Percentiles rank a stretch among this genome's conserved stretches.
Conservation (phyloP, 2,113 vertebrate genomes). For the Anguilla rostrata region DNA sequence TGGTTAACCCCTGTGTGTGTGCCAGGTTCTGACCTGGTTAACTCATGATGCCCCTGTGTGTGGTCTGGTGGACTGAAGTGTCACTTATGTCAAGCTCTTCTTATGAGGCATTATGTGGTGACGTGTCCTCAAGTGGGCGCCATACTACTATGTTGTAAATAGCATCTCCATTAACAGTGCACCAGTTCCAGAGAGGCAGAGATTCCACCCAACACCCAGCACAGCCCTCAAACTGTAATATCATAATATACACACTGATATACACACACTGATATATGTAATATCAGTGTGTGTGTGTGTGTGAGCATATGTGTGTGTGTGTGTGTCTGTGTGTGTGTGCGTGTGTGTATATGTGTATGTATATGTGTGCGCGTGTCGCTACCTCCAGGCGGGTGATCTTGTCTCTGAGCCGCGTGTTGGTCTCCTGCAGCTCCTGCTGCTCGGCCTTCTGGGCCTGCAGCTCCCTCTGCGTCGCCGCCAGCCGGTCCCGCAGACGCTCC, state of each 20-base stretch:
- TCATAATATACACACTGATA: no score
- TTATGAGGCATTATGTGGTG: background rate
- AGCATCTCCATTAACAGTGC: no score
- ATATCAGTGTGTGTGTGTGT: background rate
- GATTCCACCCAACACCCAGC: no score
- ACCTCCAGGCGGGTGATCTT: slow-evolving; percentile 65
- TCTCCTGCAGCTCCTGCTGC: slow-evolving; percentile 51
- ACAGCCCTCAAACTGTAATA: background rate
- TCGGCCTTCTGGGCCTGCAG: slow-evolving; percentile 32
- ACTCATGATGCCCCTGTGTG: background rate
- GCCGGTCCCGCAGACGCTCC: slow-evolving; percentile 62
- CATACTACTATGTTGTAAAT: background rate
- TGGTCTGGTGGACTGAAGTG: background rate
- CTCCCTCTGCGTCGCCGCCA: slow-evolving; percentile 54
- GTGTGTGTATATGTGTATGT: background rate
- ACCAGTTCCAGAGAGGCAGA: no score
- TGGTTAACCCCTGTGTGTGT: no score
- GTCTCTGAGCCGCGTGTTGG: slow-evolving; percentile 58
- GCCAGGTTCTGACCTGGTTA: no score
- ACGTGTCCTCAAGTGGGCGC: background rate
- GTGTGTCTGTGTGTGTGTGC: background rate
- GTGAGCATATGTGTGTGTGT: background rate
- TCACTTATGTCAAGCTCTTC: background rate
- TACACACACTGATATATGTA: no score
- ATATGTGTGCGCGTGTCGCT: slow-evolving; percentile 9